Base-by-base conservation (phyloP, 1,140 invertebrate species). In the Cataglyphis hispanica region DNA sequence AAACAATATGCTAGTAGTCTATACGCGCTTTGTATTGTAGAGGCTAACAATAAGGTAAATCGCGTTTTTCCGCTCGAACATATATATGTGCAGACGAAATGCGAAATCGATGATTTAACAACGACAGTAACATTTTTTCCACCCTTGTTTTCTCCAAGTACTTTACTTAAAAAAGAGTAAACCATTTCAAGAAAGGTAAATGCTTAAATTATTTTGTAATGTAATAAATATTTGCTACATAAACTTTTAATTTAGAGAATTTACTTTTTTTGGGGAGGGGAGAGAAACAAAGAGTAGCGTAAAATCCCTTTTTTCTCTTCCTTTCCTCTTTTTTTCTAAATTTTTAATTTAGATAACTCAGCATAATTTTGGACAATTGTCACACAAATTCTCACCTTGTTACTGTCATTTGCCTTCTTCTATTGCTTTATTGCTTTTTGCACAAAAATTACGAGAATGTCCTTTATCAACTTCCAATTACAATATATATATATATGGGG, bases 31-130 rank as follows among this genome's bases (percentile, higher is more conserved):
- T 50, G 46, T 19, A 19, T 37, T 37, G 43, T 67, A 64, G n/a
- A 22, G 31, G 64, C 77, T 58, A 80, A n/a, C n/a, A n/a, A n/a
- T n/a, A n/a, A 31, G 34, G 77, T 69, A 80, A 80, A 70, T 80
- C 37, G 46, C 67, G 64, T 69, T 69, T 50, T 80, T 80, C 46
- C 64, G 46, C 46, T 19, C 22, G 7, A 37, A 70, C 64, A 56
- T 80, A 64, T 80, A 70, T 64, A 56, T 80, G 77, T 70, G 64
- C 34, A 34, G 25, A 25, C 77, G 16, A 50, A 69, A 56, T 58
- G 64, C 77, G 34, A 69, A 69, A 69, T 80, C 76, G 64, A 70
- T 80, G n/a, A n/a, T 80, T 69, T 69, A 64, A 80, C 77, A 69
- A 53, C 64, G 77, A 5, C 40, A 16, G 22, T 10, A 31, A 74